phyloP scores from a whole-genome alignment of 2,888 invertebrate genomes.

The Campoplex capitator region DNA sequence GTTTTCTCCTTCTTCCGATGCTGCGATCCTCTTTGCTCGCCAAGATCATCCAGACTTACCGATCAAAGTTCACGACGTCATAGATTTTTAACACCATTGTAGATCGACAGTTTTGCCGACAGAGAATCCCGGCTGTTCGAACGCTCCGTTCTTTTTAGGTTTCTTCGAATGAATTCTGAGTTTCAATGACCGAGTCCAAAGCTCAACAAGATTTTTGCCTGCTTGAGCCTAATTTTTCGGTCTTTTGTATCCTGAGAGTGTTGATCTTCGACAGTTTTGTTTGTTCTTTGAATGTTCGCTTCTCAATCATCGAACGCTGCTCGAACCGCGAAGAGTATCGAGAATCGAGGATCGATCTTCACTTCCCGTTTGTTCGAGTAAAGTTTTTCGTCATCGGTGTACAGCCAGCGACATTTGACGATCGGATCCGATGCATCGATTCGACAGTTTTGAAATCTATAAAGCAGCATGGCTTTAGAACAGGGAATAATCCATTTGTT shows the following conservation, averaged over 20 bases:
- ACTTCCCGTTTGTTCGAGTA: constrained; percentile 5
- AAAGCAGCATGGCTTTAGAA: background rate
- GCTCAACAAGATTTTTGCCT: constrained; percentile 13
- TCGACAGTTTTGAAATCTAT: background rate
- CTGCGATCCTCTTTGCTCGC: constrained; percentile 17
- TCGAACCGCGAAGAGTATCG: constrained; percentile 4
- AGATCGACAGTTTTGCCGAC: background rate
- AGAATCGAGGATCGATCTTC: constrained; percentile 34
- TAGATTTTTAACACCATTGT: constrained; percentile 7
- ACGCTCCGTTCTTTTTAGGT: background rate
- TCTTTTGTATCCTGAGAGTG: background rate
- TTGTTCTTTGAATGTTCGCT: constrained; percentile 5
- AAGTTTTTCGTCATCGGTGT: constrained; percentile 2
- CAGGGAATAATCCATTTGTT: background rate
- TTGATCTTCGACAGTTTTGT: constrained; percentile 11
- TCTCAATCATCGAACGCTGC: background rate
- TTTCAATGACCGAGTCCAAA: background rate
- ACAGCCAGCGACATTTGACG: background rate
- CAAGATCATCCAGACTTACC: constrained; percentile 51
- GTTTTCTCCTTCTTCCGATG: constrained; percentile 1
- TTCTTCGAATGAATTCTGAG: background rate
- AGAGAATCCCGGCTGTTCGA: background rate
- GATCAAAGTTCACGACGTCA: constrained; percentile 47
- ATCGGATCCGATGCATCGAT: background rate
- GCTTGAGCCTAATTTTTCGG: background rate